Evolutionary conservation across 2,113 vertebrate species (phyloP), one percentile per base, ranked within the genome.

Genomic region (Scopus umbretta): DNA sequence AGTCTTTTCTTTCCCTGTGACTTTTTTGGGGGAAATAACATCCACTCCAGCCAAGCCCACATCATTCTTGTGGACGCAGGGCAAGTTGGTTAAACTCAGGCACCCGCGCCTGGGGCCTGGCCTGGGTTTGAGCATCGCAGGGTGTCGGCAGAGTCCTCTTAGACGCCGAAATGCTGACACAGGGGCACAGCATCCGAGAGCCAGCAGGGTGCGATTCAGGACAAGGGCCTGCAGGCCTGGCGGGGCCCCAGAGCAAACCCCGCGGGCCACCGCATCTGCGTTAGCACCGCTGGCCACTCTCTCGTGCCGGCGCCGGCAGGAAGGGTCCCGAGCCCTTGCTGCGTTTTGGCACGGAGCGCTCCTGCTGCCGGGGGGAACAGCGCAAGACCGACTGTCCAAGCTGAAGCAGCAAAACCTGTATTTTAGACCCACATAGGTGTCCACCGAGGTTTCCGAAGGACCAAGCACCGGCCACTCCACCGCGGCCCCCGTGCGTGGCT

Each of bases 401-500:
- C 42, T 40, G 26, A 66, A 87, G 63, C n/a, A 19, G 59, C 27
- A 1, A 53, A 38, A 21, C 6, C 58, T 63, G n/a, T 22, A 4
- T 32, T 73, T 50, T n/a, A 50, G 16, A 29, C 23, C 32, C 63
- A 68, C 0, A n/a, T 3, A 16, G 30, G 11, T 53, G 23, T 36
- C 58, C 68, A 29, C 5, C 0, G 4, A n/a, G 36, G 23, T 4
- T 84, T 87, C 36, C 29, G 63, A 88, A 49, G 52, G 52, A 34
- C 34, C 27, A 9, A 70, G 29, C 45, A 55, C 13, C 38, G 1
- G 0, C 19, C 30, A 6, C 32, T n/a, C 36, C 29, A 38, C 23
- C 38, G 26, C 0, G 0, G 26, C 38, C 49, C 8, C 11, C 0
- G 32, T 7, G 8, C 2, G 2, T 1, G 4, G 36, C 53, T 56